Percentiles rank a stretch among this genome's conserved stretches.
These are phyloP conservation scores for Troglohyphantes excavatus DNA, from an alignment of 2,888 invertebrate species.

Conservation along the genomic window DNA sequence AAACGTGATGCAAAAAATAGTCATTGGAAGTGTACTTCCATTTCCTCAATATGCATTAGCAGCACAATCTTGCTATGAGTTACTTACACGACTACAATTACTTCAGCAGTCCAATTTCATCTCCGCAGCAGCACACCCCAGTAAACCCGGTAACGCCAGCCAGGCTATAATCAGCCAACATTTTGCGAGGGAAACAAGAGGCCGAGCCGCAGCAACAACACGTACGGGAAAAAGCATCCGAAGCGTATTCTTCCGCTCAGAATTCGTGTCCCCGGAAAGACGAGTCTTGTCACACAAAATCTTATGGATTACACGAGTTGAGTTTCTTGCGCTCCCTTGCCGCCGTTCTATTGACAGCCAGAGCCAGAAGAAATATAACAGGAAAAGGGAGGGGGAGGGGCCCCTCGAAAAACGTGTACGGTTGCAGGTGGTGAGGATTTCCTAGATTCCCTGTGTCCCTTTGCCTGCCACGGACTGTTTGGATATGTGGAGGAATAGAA, in stretches of 20 bases:
- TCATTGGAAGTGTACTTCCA: no score
- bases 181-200: constrained; percentile 4
- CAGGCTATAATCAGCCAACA: constrained; percentile 23
- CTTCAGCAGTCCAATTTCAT: neutral
- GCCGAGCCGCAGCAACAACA: neutral
- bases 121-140: neutral
- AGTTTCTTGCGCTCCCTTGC: constrained; percentile 46
- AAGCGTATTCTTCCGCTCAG: constrained; percentile 41
- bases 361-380: constrained; percentile 47
- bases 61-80: no score
- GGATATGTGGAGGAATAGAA: constrained; percentile 16
- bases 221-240: constrained; percentile 7
- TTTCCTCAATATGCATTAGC: no score
- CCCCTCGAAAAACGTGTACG: constrained; percentile 40
- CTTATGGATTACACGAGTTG: constrained; percentile 61
- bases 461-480: constrained; percentile 18
- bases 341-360: constrained; percentile 61
- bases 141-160: neutral
- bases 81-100: no score
- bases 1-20: no score
- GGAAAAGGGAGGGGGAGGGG: neutral
- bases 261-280: constrained; percentile 60
- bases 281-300: constrained; percentile 68
- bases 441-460: constrained; percentile 32
- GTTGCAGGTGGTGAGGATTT: constrained; percentile 68